phyloP scores from a whole-genome alignment of 2,888 invertebrate genomes.

The Sicus ferrugineus region DNA sequence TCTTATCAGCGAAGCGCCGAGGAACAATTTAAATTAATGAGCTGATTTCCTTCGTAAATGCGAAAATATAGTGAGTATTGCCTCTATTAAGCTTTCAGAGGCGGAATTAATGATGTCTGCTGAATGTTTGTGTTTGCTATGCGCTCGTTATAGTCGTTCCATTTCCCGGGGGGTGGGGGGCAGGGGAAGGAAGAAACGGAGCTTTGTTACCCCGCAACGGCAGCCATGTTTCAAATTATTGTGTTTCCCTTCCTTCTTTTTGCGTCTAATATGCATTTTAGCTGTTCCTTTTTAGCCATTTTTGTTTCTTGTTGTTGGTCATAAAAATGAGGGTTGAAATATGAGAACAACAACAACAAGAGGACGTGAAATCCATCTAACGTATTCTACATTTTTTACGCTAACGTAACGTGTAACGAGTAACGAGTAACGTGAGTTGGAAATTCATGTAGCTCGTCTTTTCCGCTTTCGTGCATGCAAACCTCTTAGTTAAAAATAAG shows the following conservation, averaged over 20 bases:
- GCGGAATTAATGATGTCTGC: conserved; percentile 1
- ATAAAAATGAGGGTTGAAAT: conserved; percentile 31
- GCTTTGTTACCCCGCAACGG: background rate
- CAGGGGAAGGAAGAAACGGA: background rate
- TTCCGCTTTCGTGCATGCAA: background rate
- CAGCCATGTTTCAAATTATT: conserved; percentile 14
- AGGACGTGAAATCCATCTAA: background rate
- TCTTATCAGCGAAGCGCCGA: background rate
- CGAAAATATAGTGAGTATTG: conserved; percentile 44
- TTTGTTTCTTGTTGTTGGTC: conserved; percentile 15
- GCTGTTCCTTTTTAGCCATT: conserved; percentile 20
- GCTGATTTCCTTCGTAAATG: conserved; percentile 42
- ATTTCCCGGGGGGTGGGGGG: background rate
- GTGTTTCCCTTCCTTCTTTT: background rate
- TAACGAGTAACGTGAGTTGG: conserved; percentile 20
- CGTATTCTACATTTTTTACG: background rate
- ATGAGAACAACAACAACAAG: background rate
- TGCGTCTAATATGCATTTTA: background rate
- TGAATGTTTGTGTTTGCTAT: background rate
- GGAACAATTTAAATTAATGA: background rate
- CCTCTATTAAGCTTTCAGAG: conserved; percentile 26
- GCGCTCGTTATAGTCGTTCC: background rate
- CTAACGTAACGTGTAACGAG: too few relatives aligned
- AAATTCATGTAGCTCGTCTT: background rate
- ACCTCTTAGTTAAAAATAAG: background rate